phyloP scores from a whole-genome alignment of 2,113 vertebrate species.

The Festucalex cinctus region DNA sequence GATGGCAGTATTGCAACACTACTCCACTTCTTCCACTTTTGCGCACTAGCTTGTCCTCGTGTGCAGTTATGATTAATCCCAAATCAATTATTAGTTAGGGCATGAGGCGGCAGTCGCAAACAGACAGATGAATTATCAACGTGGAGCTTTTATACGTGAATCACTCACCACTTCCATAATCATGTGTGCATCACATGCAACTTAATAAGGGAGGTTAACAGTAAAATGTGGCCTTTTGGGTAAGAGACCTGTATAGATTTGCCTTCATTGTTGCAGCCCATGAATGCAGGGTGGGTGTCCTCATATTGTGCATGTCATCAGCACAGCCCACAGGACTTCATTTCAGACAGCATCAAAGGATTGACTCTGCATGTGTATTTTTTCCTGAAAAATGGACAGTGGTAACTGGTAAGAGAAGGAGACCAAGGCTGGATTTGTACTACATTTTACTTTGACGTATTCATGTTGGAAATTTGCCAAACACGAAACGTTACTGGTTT shows the following conservation, averaged over 20 bases:
- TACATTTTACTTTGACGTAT: too few relatives aligned
- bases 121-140: conserved; percentile 1
- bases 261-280: conserved; percentile 24
- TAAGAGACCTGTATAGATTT: conserved; percentile 47
- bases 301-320: background rate
- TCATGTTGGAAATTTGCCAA: too few relatives aligned
- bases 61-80: conserved; percentile 60
- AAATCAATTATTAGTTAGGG: conserved; percentile 58
- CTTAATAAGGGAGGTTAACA: conserved; percentile 45
- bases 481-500: too few relatives aligned
- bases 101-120: conserved; percentile 42
- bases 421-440: background rate
- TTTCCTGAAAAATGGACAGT: background rate
- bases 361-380: background rate
- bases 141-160: conserved; percentile 40
- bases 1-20: conserved; percentile 69
- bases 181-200: conserved; percentile 61
- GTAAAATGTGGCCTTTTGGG: conserved; percentile 49
- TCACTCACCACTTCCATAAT: conserved; percentile 39
- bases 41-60: conserved; percentile 34
- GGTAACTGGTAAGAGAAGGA: background rate
- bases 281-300: background rate
- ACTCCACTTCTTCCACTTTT: conserved; percentile 3
- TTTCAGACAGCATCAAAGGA: background rate
- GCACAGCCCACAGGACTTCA: background rate